These are phyloP conservation scores for Cherax destructor DNA, from an alignment of 1,140 invertebrate genomes.

Conservation along the genomic window DNA sequence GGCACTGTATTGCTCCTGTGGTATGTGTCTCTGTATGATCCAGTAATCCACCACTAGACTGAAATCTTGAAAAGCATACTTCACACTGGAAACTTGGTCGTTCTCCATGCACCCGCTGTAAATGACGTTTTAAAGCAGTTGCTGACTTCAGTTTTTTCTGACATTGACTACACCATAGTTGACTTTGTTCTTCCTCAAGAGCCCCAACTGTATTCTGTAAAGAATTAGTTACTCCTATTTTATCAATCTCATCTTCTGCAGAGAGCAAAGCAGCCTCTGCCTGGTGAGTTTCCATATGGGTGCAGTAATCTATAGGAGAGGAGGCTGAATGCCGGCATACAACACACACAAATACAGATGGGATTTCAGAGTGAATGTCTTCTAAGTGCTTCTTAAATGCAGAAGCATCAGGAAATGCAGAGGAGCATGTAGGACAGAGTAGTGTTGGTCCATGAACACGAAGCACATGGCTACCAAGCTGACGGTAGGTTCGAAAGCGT, in stretches of 20 bases:
- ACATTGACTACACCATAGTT: conserved; percentile 40
- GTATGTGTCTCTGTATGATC: conserved; percentile 62
- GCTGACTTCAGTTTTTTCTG: conserved; percentile 37
- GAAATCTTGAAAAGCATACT: conserved; percentile 46
- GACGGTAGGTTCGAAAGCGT: conserved; percentile 60
- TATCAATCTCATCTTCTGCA: not conserved
- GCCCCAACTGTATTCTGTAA: not conserved
- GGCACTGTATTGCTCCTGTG: conserved; percentile 49
- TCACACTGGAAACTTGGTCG: conserved; percentile 45
- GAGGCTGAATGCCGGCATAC: conserved; percentile 27
- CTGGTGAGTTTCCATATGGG: conserved; percentile 54
- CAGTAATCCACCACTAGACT: conserved; percentile 41
- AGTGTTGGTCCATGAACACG: conserved; percentile 36
- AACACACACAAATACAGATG: conserved; percentile 52
- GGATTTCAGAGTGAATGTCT: conserved; percentile 19
- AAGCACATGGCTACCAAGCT: conserved; percentile 51
- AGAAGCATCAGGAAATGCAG: conserved; percentile 8
- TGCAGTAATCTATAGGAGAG: conserved; percentile 31
- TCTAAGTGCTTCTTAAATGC: conserved; percentile 41
- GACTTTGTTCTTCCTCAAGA: conserved; percentile 3
- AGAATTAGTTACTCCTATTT: not conserved
- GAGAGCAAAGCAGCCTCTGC: conserved; percentile 28
- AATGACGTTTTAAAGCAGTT: conserved; percentile 29
- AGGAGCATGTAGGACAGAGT: conserved; percentile 36
- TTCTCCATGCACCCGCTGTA: conserved; percentile 31